Percentiles rank a stretch among this genome's conserved stretches.
Evolutionary conservation across 2,888 invertebrate species (phyloP).

Genomic region (Drosophila pegasa): DNA sequence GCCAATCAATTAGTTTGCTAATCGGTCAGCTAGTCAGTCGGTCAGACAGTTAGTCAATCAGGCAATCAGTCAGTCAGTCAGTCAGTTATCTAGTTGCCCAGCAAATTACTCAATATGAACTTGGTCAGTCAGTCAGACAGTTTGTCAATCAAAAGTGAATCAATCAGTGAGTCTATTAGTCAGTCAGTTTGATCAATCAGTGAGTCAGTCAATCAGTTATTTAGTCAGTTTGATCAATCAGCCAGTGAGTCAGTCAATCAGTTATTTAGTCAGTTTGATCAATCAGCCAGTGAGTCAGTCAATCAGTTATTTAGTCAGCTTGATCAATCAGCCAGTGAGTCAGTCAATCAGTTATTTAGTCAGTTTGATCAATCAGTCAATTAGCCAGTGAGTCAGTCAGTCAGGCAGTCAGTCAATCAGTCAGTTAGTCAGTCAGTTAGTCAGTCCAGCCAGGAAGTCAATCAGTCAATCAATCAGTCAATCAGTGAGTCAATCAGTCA

Average conservation of each 20-base stretch:
- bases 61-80: not conserved
- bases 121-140: not conserved
- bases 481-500: not conserved
- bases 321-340: not conserved
- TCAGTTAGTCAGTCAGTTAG: not conserved
- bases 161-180: not conserved
- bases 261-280: no score
- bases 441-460: no score
- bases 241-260: not conserved
- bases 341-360: not conserved
- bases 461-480: not conserved
- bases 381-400: not conserved
- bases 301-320: not conserved
- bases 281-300: not conserved
- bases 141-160: not conserved
- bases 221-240: not conserved
- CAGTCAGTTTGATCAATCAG: not conserved
- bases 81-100: no score
- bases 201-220: not conserved
- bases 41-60: not conserved
- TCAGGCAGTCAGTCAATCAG: not conserved
- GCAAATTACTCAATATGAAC: no score
- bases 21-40: not conserved
- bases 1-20: slow-evolving; percentile 1
- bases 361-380: not conserved